A percentile compares a stretch with the other conserved stretches of the same genome.
These are phyloP conservation scores for Acanthornis magna DNA, from an alignment of 2,797 vertebrate species.

Conservation along the genomic window DNA sequence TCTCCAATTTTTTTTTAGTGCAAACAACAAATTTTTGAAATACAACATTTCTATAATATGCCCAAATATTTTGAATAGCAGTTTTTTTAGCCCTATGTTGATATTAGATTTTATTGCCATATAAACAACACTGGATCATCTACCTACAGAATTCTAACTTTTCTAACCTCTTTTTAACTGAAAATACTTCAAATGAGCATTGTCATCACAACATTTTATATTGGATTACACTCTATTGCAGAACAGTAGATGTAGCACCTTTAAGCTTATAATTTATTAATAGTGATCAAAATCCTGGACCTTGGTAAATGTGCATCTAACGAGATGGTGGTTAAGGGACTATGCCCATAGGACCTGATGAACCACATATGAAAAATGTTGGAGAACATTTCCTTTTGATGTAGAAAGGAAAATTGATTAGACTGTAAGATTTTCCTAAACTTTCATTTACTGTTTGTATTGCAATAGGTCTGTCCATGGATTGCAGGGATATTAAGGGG, in stretches of 20 bases:
- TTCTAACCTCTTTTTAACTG: neutral
- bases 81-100: neutral
- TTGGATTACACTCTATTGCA: neutral
- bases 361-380: neutral
- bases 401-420: neutral
- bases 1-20: neutral
- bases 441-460: neutral
- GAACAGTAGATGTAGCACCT: neutral
- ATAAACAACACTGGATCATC: neutral
- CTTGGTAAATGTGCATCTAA: neutral
- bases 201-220: neutral
- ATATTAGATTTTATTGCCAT: neutral
- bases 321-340: neutral
- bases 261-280: neutral
- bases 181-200: neutral
- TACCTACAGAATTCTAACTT: neutral
- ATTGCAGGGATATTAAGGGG: neutral
- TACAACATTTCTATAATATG: neutral
- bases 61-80: neutral
- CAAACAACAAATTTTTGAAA: neutral
- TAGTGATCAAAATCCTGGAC: neutral
- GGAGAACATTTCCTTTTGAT: neutral
- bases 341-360: neutral
- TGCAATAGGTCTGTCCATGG: neutral
- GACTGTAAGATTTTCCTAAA: neutral